A percentile compares a stretch with the other conserved stretches of the same genome.
phyloP scores from a whole-genome alignment of 2,113 vertebrate species.

The Protomyctophum bolini region DNA sequence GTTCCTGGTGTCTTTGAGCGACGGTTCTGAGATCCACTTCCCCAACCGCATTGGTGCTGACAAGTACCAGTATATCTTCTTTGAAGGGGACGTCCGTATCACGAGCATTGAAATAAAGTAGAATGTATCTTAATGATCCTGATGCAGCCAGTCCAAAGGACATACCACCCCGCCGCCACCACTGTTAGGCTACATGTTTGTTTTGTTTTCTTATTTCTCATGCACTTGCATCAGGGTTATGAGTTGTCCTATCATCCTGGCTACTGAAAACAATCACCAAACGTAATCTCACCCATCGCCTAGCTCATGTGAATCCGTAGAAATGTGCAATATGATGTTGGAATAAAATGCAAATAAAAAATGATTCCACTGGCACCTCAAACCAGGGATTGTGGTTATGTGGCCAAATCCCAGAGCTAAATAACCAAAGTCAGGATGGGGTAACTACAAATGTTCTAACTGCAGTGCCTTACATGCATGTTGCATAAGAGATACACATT shows the following conservation, averaged over 20 bases:
- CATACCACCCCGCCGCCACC: neutral
- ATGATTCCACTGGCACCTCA: too few relatives aligned
- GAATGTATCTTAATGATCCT: neutral
- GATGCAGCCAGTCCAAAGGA: neutral
- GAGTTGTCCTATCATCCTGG: neutral
- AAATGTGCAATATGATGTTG: too few relatives aligned
- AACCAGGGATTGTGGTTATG: too few relatives aligned
- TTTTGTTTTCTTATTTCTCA: neutral
- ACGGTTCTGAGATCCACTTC: conserved; percentile 72
- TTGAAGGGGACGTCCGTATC: conserved; percentile 69
- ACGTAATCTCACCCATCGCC: too few relatives aligned
- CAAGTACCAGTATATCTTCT: conserved; percentile 64
- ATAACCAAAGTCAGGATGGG: too few relatives aligned
- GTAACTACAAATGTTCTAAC: neutral
- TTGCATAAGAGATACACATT: neutral
- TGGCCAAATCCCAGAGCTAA: too few relatives aligned
- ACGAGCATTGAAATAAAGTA: conserved; percentile 68
- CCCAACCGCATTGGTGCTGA: conserved; percentile 75
- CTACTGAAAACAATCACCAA: neutral
- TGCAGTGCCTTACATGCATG: conserved; percentile 15
- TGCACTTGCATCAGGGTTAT: neutral
- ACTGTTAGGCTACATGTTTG: neutral
- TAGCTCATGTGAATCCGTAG: too few relatives aligned
- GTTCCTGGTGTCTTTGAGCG: conserved; percentile 70
- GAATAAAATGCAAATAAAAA: too few relatives aligned